Evolutionary conservation across 2,113 vertebrate genomes (phyloP).

Genomic region (Hystrix cristata): DNA sequence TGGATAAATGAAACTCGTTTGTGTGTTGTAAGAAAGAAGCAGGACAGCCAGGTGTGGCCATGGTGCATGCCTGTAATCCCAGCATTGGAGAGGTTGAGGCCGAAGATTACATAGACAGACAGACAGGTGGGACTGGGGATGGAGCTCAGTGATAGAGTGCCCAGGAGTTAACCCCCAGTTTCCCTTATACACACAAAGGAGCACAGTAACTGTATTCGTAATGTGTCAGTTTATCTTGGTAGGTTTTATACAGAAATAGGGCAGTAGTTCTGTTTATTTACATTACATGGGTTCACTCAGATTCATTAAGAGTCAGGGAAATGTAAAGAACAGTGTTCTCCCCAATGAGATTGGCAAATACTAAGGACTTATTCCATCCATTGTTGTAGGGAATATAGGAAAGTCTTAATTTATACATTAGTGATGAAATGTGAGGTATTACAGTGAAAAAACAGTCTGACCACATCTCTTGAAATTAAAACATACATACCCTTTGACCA

Average conservation of each 20-base stretch:
- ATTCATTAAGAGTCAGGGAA: neutral
- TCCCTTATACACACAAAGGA: neutral
- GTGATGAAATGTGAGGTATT: neutral
- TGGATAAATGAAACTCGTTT: neutral
- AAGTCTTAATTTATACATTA: neutral
- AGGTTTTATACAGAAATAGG: neutral
- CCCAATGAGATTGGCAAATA: neutral
- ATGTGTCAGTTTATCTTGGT: neutral
- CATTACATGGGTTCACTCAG: neutral
- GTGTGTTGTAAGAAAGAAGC: neutral
- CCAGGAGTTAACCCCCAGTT: neutral
- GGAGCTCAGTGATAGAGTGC: neutral
- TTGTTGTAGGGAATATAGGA: neutral
- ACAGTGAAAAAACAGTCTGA: neutral
- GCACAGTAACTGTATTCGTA: neutral
- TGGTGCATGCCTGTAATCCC: neutral
- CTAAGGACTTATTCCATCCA: neutral
- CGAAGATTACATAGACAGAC: neutral
- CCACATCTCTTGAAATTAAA: neutral
- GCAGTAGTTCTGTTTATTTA: neutral
- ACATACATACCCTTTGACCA: neutral
- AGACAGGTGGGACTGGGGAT: neutral
- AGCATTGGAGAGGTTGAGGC: neutral
- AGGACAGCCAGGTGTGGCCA: neutral
- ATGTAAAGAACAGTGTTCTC: neutral